Percentiles rank a stretch among this genome's conserved stretches.
Evolutionary conservation across 2,888 invertebrate genomes (phyloP).

Genomic region (Phymatocera aterrima): DNA sequence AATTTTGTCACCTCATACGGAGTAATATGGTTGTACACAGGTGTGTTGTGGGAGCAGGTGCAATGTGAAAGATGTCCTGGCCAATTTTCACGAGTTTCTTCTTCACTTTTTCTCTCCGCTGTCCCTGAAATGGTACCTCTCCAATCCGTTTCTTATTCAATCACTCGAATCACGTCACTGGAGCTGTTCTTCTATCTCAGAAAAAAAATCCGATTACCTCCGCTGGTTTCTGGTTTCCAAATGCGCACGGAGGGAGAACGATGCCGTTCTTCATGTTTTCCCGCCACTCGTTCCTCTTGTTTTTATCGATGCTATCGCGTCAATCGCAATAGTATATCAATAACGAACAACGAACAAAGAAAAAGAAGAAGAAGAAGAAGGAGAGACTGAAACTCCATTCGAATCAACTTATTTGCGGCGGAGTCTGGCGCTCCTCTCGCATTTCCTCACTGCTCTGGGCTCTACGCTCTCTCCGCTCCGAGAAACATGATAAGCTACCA

Average conservation of each 20-base stretch:
- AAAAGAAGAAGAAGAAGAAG: no score
- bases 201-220: neutral
- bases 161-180: neutral
- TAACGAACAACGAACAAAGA: neutral
- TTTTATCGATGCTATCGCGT: neutral
- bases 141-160: neutral
- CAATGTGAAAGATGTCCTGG: neutral
- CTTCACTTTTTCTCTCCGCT: no score
- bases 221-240: neutral
- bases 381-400: neutral
- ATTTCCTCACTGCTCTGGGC: neutral
- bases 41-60: neutral
- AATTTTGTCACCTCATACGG: neutral
- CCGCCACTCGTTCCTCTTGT: no score
- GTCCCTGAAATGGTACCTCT: no score
- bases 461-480: neutral
- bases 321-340: slow-evolving; percentile 14
- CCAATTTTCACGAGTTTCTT: no score
- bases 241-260: neutral
- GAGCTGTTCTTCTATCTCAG: neutral
- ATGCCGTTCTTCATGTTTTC: no score
- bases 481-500: slow-evolving; percentile 44
- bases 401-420: slow-evolving; percentile 11
- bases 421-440: neutral
- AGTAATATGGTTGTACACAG: neutral